Base-by-base conservation (phyloP, 2,113 vertebrate species). In the Piprites chloris region DNA sequence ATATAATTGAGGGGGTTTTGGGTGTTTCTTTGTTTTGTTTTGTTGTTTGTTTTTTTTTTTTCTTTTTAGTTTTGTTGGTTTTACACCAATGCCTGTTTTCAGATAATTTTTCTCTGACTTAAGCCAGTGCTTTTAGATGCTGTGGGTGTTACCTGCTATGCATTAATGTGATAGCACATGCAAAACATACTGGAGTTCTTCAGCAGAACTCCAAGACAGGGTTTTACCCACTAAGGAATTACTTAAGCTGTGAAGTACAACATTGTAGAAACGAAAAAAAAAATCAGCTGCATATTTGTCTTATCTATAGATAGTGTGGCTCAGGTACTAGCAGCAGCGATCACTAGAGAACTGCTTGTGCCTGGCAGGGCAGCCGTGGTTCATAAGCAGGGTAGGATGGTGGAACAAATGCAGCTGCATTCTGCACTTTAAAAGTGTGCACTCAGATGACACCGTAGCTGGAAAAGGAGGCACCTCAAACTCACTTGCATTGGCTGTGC, bases 211-310 rank as follows among this genome's bases (percentile, higher is more conserved):
- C 75, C 33, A 58, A 59, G 68, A 33, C 32, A 28, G 13, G 39
- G 23, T 68, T 63, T 75, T 76, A 82, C 39, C n/a, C 65, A 23
- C 59, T 56, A 52, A 81, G 42, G 44, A 72, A 77, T 32, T 59
- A 30, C 0, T 0, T 32, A 33, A 59, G 14, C 39, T 78, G 23
- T 30, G 53, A 41, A 50, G 14, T 74, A 58, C 21, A 42, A 46
- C 4, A 7, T 12, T 55, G 61, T 39, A 81, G 35, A 42, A 27
- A 32, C 63, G 52, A n/a, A 50, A 84, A n/a, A 50, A 84, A 74
- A 74, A 91, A 37, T 77, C 27, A 87, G 15, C 32, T 66, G 67
- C 81, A 19, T 94, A 49, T 81, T 88, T 90, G 22, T 85, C 11
- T 68, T 84, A 23, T 22, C 56, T 89, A 19, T 71, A 65, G 76